Percentiles rank a stretch among this genome's conserved stretches.
Conservation (phyloP, 2,113 vertebrate genomes). For the Lamprologus sp. region DNA sequence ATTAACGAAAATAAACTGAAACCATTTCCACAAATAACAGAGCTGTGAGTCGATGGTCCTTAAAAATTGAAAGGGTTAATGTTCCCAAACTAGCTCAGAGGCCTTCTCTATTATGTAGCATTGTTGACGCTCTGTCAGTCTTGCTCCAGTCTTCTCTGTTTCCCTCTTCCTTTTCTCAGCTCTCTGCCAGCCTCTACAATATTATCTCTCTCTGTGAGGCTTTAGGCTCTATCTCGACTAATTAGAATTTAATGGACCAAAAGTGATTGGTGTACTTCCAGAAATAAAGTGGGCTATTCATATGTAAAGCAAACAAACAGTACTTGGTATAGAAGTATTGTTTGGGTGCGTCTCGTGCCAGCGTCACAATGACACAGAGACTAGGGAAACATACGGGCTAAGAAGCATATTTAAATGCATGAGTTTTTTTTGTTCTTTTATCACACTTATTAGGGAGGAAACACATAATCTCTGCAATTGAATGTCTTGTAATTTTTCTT, state of each 20-base stretch:
- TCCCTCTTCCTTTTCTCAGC: not conserved
- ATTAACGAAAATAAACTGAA: not conserved
- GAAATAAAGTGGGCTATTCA: slow-evolving; percentile 70
- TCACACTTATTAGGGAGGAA: slow-evolving; percentile 66
- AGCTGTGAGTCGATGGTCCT: not conserved
- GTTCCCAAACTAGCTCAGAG: slow-evolving; percentile 3
- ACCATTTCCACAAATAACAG: not conserved
- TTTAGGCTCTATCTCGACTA: slow-evolving; percentile 64
- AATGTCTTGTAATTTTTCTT: slow-evolving; percentile 62
- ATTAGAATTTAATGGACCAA: slow-evolving; percentile 75
- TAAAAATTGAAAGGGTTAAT: slow-evolving; percentile 23
- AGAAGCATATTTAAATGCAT: slow-evolving; percentile 81
- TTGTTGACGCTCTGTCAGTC: slow-evolving; percentile 44
- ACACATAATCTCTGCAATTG: slow-evolving; percentile 66
- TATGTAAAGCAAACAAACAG: slow-evolving; percentile 73
- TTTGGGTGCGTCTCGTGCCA: slow-evolving; percentile 38
- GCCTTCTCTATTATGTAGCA: slow-evolving; percentile 36
- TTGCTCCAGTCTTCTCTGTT: slow-evolving; percentile 16
- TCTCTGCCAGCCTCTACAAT: slow-evolving; percentile 47
- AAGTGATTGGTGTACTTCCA: slow-evolving; percentile 71
- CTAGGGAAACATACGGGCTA: slow-evolving; percentile 60
- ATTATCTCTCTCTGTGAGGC: slow-evolving; percentile 58
- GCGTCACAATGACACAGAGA: slow-evolving; percentile 51
- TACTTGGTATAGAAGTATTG: slow-evolving; percentile 64
- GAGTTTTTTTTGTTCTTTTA: slow-evolving; percentile 65